Conservation (phyloP, 64 coral and sea anemone genomes). For the Anthopleura sola region DNA sequence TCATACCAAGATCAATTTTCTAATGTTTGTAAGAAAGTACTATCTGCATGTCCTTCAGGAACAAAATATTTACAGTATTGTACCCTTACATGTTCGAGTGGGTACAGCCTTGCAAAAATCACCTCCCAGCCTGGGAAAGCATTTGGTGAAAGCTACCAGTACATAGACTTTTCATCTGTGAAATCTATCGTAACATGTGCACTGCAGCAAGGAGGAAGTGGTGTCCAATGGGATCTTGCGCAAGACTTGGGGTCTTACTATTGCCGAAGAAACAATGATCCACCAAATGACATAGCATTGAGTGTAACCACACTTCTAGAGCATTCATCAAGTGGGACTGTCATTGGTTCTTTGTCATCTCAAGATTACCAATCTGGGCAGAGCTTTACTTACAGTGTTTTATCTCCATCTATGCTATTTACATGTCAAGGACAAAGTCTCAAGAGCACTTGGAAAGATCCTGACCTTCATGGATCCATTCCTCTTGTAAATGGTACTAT, state of each 20-base stretch:
- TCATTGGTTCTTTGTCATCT: conserved; percentile 61
- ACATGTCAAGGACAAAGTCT: conserved; percentile 45
- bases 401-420: conserved; percentile 31
- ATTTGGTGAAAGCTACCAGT: conserved; percentile 61
- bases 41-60: conserved; percentile 42
- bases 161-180: conserved; percentile 59
- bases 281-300: conserved; percentile 38
- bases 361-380: conserved; percentile 60
- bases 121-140: conserved; percentile 35
- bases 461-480: conserved; percentile 66
- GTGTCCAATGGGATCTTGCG: conserved; percentile 28
- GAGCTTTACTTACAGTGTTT: conserved; percentile 67
- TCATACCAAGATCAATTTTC: conserved; percentile 61
- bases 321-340: conserved; percentile 51
- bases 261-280: conserved; percentile 78
- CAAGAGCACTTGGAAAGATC: conserved; percentile 62
- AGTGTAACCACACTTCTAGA: conserved; percentile 41
- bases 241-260: conserved; percentile 10
- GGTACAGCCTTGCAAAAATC: conserved; percentile 69
- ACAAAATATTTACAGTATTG: conserved; percentile 54
- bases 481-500: conserved; percentile 45
- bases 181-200: conserved; percentile 38
- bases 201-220: neutral
- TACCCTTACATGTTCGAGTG: conserved; percentile 40
- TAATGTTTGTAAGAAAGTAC: conserved; percentile 46